phyloP scores from a whole-genome alignment of 2,888 invertebrate species.

The Hirtodrosophila cameraria region DNA sequence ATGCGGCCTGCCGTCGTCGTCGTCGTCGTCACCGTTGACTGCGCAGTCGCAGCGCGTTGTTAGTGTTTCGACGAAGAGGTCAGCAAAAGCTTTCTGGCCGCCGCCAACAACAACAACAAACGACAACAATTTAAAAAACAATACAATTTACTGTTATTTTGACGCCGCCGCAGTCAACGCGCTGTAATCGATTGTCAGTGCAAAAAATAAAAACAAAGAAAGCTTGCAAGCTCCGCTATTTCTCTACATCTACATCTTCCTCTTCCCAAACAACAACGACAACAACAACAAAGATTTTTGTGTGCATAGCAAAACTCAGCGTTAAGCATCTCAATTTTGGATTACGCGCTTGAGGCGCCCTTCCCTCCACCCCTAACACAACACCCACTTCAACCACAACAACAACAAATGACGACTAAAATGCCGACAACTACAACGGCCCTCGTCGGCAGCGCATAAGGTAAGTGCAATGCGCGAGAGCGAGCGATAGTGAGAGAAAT shows the following conservation, averaged over 20 bases:
- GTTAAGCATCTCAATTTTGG: constrained; percentile 40
- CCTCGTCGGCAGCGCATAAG: constrained; percentile 69
- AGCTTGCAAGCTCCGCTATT: constrained; percentile 20
- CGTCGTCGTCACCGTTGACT: constrained; percentile 61
- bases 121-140: constrained; percentile 46
- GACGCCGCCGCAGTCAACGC: constrained; percentile 28
- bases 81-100: constrained; percentile 52
- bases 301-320: constrained; percentile 30
- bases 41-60: constrained; percentile 72
- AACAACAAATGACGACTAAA: constrained; percentile 30
- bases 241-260: background rate
- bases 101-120: constrained; percentile 34
- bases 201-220: constrained; percentile 42
- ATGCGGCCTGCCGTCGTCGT: constrained; percentile 63
- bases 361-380: background rate
- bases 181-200: constrained; percentile 40
- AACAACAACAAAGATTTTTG: too few species aligned
- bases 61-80: constrained; percentile 71
- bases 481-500: constrained; percentile 5
- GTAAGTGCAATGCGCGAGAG: constrained; percentile 44
- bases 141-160: constrained; percentile 58
- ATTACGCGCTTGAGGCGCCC: constrained; percentile 51
- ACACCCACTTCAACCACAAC: constrained; percentile 10
- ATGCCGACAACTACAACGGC: constrained; percentile 67
- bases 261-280: too few species aligned